Conservation (phyloP, 2,797 vertebrate genomes). For the Epinephelus awoara region DNA sequence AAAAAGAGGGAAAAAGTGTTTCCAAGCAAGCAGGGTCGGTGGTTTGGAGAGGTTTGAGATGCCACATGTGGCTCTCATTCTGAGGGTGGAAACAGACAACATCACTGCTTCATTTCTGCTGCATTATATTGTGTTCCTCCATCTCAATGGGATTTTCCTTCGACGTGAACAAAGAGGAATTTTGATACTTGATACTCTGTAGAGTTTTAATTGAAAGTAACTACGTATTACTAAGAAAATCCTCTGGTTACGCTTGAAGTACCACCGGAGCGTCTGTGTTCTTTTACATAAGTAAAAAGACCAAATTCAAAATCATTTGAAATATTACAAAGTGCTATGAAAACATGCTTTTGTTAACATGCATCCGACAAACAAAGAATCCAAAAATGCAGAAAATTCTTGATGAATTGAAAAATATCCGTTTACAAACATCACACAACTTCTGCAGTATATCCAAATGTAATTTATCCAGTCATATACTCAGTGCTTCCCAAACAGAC, state of each 20-base stretch:
- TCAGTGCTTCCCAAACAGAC: too few species aligned
- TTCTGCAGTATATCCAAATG: too few species aligned
- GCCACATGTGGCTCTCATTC: slow-evolving; percentile 80
- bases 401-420: too few species aligned
- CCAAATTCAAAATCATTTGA: background rate
- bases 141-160: slow-evolving; percentile 53
- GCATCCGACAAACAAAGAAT: too few species aligned
- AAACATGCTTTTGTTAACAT: background rate
- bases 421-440: too few species aligned
- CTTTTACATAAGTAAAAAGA: background rate
- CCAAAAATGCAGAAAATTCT: too few species aligned
- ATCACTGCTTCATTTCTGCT: slow-evolving; percentile 64
- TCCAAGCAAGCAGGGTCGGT: slow-evolving; percentile 59
- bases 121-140: slow-evolving; percentile 56
- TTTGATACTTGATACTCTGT: slow-evolving; percentile 23
- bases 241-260: background rate
- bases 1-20: slow-evolving; percentile 55
- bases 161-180: slow-evolving; percentile 47
- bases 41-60: slow-evolving; percentile 67
- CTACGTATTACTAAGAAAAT: slow-evolving; percentile 23
- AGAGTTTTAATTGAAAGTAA: slow-evolving; percentile 1
- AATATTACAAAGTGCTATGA: background rate
- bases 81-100: slow-evolving; percentile 69
- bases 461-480: too few species aligned
- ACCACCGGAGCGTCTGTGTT: background rate